phyloP scores from a whole-genome alignment of 1,140 invertebrate genomes.

The Metaphire vulgaris region DNA sequence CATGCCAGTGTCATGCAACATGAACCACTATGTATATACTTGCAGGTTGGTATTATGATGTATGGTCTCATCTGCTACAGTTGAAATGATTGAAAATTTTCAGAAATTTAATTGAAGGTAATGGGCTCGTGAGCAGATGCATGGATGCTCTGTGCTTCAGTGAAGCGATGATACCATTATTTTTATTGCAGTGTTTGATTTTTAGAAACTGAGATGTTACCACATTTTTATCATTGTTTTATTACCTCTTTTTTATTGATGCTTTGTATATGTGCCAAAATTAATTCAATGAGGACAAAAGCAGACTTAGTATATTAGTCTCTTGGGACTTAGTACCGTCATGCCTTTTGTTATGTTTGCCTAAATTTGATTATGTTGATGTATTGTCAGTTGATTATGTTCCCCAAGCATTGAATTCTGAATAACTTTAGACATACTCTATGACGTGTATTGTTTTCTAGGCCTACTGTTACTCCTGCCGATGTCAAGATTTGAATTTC shows the following conservation, averaged over 20 bases:
- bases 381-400: background rate
- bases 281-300: no score
- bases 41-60: background rate
- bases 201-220: background rate
- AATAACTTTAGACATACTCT: background rate
- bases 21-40: background rate
- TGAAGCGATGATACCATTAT: no score
- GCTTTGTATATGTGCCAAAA: no score
- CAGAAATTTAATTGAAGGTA: background rate
- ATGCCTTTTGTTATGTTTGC: no score
- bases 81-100: background rate
- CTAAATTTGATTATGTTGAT: background rate
- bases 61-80: background rate
- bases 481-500: no score
- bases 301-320: no score
- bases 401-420: background rate
- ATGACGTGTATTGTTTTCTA: background rate
- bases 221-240: no score
- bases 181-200: background rate
- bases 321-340: no score
- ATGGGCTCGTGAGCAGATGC: no score
- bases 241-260: no score
- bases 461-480: background rate
- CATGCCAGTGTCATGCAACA: background rate
- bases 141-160: no score